Evolutionary conservation across 1,140 invertebrate genomes (phyloP).

Genomic region (Drosophila setifemur): DNA sequence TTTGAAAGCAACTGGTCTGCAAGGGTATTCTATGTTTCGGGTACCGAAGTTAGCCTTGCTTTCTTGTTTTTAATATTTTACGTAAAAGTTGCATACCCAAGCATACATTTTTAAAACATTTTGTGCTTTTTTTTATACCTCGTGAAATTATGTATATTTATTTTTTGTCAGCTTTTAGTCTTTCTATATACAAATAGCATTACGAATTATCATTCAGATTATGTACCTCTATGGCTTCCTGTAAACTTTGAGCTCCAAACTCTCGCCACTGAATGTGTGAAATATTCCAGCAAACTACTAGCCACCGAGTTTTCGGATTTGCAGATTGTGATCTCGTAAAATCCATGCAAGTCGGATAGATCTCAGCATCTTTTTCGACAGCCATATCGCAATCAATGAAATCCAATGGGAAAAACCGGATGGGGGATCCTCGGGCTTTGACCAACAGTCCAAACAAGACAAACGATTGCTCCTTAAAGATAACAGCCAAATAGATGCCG

Average conservation of each 20-base stretch:
- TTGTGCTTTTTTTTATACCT: neutral
- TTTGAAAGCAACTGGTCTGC: too few species aligned
- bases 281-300: conserved; percentile 1
- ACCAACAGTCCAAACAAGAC: conserved; percentile 7
- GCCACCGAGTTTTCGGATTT: neutral
- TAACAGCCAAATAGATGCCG: conserved; percentile 17
- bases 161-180: too few species aligned
- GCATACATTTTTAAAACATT: too few species aligned
- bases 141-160: too few species aligned
- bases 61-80: too few species aligned
- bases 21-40: too few species aligned
- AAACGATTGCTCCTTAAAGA: conserved; percentile 30
- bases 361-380: neutral
- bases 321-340: neutral
- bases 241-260: neutral
- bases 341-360: conserved; percentile 17
- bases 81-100: too few species aligned
- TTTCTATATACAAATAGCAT: too few species aligned
- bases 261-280: neutral
- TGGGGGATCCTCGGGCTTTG: too few species aligned
- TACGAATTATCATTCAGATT: neutral
- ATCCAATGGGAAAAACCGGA: neutral
- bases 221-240: neutral
- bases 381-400: neutral
- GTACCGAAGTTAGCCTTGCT: too few species aligned